Evolutionary conservation across 2,797 vertebrate species (phyloP).

Genomic region (Gymnoscopelus microlampas): DNA sequence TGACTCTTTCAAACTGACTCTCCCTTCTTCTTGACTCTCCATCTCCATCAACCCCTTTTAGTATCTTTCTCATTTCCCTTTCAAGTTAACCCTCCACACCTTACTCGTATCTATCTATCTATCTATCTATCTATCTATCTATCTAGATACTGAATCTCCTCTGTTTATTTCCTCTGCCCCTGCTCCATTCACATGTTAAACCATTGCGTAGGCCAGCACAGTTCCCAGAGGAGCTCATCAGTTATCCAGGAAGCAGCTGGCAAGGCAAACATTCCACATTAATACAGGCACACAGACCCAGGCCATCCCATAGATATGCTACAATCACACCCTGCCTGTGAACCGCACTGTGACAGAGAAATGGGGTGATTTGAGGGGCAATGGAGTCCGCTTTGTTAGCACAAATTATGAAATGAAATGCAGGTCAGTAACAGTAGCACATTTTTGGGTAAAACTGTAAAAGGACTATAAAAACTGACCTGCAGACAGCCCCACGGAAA

Average conservation of each 20-base stretch:
- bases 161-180: too few relatives aligned
- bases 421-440: neutral
- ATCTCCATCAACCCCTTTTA: too few relatives aligned
- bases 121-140: neutral
- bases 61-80: too few relatives aligned
- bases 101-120: too few relatives aligned
- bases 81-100: too few relatives aligned
- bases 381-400: slow-evolving; percentile 9
- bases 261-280: slow-evolving; percentile 25
- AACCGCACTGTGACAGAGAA: neutral
- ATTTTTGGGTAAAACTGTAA: too few relatives aligned
- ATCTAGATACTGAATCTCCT: neutral
- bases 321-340: slow-evolving; percentile 25
- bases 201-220: neutral
- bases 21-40: too few relatives aligned
- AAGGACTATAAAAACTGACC: too few relatives aligned
- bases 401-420: neutral
- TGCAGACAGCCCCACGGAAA: too few relatives aligned
- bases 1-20: too few relatives aligned
- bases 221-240: slow-evolving; percentile 32
- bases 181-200: slow-evolving; percentile 19
- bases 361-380: neutral
- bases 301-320: slow-evolving; percentile 10
- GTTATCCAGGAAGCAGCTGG: slow-evolving; percentile 25
- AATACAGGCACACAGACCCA: neutral